phyloP scores from a whole-genome alignment of 2,797 vertebrate species.

The Sebastolobus altivelis region DNA sequence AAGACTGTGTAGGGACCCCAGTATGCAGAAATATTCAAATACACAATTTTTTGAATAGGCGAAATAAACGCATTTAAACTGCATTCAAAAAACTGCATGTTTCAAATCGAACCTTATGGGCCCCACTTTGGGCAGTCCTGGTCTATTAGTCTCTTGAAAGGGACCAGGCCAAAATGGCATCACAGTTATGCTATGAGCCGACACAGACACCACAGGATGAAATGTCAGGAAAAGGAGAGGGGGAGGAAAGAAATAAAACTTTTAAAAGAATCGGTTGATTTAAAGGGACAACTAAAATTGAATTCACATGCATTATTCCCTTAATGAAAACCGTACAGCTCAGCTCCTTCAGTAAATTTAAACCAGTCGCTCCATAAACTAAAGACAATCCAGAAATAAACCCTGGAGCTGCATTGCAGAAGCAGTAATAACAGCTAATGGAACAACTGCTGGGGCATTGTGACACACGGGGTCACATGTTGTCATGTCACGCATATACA shows the following conservation, averaged over 20 bases:
- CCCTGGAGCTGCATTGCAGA: fast-evolving
- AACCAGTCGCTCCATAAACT: background rate
- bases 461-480: background rate
- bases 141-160: background rate
- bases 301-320: background rate
- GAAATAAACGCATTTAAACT: too few species aligned
- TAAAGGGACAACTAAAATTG: background rate
- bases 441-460: background rate
- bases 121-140: too few species aligned
- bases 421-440: fast-evolving
- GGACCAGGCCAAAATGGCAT: background rate
- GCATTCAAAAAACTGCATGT: fast-evolving
- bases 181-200: background rate
- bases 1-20: fast-evolving
- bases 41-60: too few species aligned
- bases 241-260: background rate
- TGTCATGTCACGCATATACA: background rate
- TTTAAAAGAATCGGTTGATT: background rate
- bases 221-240: background rate
- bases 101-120: fast-evolving
- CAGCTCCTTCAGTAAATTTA: background rate
- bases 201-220: background rate
- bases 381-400: background rate
- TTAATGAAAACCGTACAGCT: background rate
- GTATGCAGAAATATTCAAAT: too few species aligned